These are phyloP conservation scores for Butorides virescens DNA, from an alignment of 2,113 vertebrate species.

Conservation along the genomic window DNA sequence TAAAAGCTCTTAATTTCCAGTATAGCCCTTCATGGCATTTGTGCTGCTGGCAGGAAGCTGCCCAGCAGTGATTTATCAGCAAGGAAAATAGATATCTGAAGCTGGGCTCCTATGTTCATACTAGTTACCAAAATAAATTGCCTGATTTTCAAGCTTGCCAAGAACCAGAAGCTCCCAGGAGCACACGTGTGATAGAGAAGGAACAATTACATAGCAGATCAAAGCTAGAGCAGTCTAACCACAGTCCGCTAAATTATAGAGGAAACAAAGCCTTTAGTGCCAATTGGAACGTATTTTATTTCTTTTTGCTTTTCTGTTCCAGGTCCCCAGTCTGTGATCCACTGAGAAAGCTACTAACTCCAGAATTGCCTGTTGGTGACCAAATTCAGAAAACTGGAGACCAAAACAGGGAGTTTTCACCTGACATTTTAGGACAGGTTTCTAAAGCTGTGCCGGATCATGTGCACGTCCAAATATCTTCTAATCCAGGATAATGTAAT, in stretches of 20 bases:
- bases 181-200: neutral
- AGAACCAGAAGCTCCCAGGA: slow-evolving; percentile 11
- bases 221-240: neutral
- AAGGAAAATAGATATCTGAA: neutral
- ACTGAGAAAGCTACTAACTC: neutral
- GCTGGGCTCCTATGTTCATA: neutral
- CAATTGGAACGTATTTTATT: neutral
- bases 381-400: neutral
- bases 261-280: neutral
- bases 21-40: neutral
- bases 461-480: neutral
- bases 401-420: neutral
- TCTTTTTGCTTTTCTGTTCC: neutral
- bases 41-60: neutral
- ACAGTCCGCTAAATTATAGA: neutral
- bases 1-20: slow-evolving; percentile 21
- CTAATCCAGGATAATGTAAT: neutral
- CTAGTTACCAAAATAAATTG: slow-evolving; percentile 37
- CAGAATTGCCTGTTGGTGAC: neutral
- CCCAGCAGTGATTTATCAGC: neutral
- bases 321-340: neutral
- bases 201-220: neutral
- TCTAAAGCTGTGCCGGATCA: neutral
- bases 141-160: slow-evolving; percentile 31
- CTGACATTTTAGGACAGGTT: neutral